Evolutionary conservation across 2,113 vertebrate genomes (phyloP).

Genomic region (Bos indicus): DNA sequence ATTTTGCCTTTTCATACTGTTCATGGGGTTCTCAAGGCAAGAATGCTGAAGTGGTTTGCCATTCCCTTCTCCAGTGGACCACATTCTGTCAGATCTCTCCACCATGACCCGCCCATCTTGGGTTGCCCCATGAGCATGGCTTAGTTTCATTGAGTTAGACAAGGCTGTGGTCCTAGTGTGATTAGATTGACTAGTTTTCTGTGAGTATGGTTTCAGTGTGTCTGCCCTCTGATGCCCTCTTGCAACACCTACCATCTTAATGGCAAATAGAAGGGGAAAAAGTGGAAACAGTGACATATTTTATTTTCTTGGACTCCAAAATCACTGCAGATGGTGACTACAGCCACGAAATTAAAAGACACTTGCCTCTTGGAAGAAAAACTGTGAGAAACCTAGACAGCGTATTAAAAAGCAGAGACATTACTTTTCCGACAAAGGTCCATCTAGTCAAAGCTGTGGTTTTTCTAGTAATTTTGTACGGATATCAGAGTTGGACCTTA

Average conservation of each 20-base stretch:
- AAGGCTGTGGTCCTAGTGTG: no score
- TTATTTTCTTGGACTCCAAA: not conserved
- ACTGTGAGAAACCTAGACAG: not conserved
- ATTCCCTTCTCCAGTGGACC: no score
- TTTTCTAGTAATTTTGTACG: not conserved
- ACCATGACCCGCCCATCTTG: no score
- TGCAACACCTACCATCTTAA: not conserved
- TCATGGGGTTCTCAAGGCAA: no score
- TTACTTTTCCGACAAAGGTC: not conserved
- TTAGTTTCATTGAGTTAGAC: no score
- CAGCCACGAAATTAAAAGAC: not conserved
- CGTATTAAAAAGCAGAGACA: not conserved
- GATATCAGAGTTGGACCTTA: not conserved
- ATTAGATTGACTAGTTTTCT: no score
- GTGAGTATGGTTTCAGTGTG: no score
- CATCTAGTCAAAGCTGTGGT: not conserved
- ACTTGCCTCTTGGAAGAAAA: not conserved
- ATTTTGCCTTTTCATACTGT: no score
- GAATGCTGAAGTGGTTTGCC: no score
- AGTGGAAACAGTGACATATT: not conserved
- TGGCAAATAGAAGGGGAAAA: not conserved
- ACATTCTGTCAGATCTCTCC: no score
- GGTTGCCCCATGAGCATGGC: no score
- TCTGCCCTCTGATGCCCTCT: no score
- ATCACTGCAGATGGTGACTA: not conserved